Evolutionary conservation across 2,888 invertebrate genomes (phyloP).

Genomic region (Seladonia tumulorum): DNA sequence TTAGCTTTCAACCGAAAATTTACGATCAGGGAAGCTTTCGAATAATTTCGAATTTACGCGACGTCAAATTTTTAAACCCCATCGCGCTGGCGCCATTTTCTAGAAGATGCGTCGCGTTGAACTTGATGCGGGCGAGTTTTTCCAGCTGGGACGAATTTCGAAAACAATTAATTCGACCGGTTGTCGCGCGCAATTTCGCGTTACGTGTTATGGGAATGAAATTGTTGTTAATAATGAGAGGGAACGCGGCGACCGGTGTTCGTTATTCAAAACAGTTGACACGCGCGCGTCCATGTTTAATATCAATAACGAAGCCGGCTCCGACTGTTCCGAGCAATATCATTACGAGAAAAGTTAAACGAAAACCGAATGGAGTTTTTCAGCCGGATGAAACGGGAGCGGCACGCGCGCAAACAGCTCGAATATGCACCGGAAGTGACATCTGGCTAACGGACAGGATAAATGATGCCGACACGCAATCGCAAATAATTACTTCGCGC

Average conservation of each 20-base stretch:
- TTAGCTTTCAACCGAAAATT: not conserved
- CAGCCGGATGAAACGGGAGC: not conserved
- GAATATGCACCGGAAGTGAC: not conserved
- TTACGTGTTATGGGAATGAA: slow-evolving; percentile 24
- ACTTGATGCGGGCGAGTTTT: not conserved
- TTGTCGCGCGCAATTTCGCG: not conserved
- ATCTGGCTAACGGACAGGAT: slow-evolving; percentile 5
- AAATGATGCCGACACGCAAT: not conserved
- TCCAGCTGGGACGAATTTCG: not conserved
- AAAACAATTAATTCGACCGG: slow-evolving; percentile 36
- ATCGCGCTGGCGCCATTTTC: not conserved
- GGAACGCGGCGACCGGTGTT: not conserved
- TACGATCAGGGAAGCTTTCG: not conserved
- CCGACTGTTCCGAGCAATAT: not conserved
- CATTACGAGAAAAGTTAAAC: slow-evolving; percentile 34
- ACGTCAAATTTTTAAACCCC: not conserved
- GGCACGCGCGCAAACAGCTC: not conserved
- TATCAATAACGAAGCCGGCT: slow-evolving; percentile 39
- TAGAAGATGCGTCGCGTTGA: not conserved
- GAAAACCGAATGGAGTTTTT: slow-evolving; percentile 38
- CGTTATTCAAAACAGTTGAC: slow-evolving; percentile 36
- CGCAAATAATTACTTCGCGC: slow-evolving; percentile 34
- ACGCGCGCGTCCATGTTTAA: slow-evolving; percentile 25
- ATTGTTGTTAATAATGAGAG: slow-evolving; percentile 46
- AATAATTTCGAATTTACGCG: not conserved